Percentiles rank a stretch among this genome's conserved stretches.
These are phyloP conservation scores for Nudaria mundana DNA, from an alignment of 2,888 invertebrate genomes.

Conservation along the genomic window DNA sequence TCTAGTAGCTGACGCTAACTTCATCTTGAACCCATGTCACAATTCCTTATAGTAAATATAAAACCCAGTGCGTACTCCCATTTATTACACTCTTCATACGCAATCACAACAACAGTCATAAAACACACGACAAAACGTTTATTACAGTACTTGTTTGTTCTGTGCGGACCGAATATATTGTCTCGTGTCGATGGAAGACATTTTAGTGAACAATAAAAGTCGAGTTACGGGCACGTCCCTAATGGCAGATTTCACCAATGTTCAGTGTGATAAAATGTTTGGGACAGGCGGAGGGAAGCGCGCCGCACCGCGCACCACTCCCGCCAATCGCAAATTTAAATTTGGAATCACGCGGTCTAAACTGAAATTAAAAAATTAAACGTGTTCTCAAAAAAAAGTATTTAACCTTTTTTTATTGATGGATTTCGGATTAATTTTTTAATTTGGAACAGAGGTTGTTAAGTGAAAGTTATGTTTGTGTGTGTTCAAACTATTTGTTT, in stretches of 20 bases:
- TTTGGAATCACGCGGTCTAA: constrained; percentile 38
- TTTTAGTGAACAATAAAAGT: constrained; percentile 47
- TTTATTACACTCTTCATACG: constrained; percentile 10
- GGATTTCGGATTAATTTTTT: constrained; percentile 3
- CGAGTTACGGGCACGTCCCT: constrained; percentile 53
- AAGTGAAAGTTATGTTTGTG: constrained; percentile 34
- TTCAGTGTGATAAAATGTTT: constrained; percentile 74
- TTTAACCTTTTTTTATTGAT: constrained; percentile 5
- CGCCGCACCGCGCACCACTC: constrained; percentile 49
- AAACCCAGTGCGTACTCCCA: not conserved
- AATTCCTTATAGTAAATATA: no score
- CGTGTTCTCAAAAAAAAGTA: constrained; percentile 13
- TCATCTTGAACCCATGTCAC: no score
- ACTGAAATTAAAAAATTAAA: constrained; percentile 25
- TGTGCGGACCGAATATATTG: constrained; percentile 23
- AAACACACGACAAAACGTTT: constrained; percentile 23
- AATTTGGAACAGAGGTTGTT: constrained; percentile 8
- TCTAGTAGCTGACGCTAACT: no score
- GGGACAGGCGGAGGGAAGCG: constrained; percentile 56
- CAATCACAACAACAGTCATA: constrained; percentile 16
- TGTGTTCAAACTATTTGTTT: constrained; percentile 20
- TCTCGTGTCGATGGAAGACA: constrained; percentile 36
- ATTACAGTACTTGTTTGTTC: constrained; percentile 31
- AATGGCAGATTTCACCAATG: constrained; percentile 59
- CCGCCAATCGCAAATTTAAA: constrained; percentile 69